Base-by-base conservation (phyloP, 1,140 invertebrate species). In the Drosophila truncata region DNA sequence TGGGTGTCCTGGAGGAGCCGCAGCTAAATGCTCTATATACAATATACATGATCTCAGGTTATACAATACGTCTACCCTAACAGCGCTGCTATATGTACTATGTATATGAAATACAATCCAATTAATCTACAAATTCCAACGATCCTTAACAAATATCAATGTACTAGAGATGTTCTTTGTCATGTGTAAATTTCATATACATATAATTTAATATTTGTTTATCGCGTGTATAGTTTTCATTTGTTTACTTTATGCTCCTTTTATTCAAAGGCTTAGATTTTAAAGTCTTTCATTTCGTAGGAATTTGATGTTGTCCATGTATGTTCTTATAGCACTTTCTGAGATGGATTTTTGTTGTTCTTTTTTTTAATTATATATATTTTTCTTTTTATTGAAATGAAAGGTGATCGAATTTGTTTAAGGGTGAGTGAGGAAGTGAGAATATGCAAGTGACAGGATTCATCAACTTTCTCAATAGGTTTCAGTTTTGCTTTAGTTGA, bases 211-310 rank as follows among this genome's bases (percentile, higher is more conserved):
- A 76, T 58, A 59, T 82, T 71, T 74, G 54, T 72, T 72, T 60
- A 72, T 72, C 77, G 75, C 75, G 66, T 83, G 64, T 78, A 59
- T 77, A 83, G 72, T 78, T 78, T 64, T 78, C 64, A 72, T 59
- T 72, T 59, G 33, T 20, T 72, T 78, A 42, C 72, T 58, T 76
- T 39, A 27, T 76, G 50, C 74, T 58, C 72, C 59, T 14, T 88
- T 88, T 61, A 71, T 82, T 81, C 78, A 90, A 90, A 72, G 85
- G 82, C 85, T 90, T 90, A 90, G 82, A 82, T 82, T 91, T 86
- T 90, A 91, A 91, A 91, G 90, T 91, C 90, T 91, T 91, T 91
- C 82, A 91, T 91, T 91, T 91, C 90, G 84, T 91, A 91, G 90
- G 90, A 91, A 91, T 91, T 91, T 91, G 64, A 88, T 91, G 75